A percentile compares a stretch with the other conserved stretches of the same genome.
Evolutionary conservation across 2,888 invertebrate genomes (phyloP).

Genomic region (Philaethria dido): DNA sequence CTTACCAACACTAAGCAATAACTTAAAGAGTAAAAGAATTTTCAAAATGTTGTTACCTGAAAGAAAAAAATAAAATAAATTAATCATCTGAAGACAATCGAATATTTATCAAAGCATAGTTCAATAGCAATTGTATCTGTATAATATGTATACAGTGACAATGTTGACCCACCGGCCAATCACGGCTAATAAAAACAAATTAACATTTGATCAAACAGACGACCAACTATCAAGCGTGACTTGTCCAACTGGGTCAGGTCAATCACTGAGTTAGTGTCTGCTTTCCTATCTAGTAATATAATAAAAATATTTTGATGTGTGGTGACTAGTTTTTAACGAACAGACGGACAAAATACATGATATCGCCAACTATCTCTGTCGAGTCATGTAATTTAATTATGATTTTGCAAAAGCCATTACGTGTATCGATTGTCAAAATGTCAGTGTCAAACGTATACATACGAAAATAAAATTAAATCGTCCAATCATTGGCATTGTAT

Average conservation of each 20-base stretch:
- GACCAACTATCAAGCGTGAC: slow-evolving; percentile 48
- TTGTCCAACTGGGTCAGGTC: slow-evolving; percentile 47
- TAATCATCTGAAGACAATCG: slow-evolving; percentile 20
- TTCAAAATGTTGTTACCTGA: slow-evolving; percentile 16
- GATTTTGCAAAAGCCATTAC: not conserved
- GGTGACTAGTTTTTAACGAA: not conserved
- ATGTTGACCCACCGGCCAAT: slow-evolving; percentile 73
- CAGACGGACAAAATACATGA: not conserved
- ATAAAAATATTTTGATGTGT: slow-evolving; percentile 17
- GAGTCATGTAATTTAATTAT: slow-evolving; percentile 24
- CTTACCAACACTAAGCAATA: not conserved
- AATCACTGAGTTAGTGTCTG: slow-evolving; percentile 39
- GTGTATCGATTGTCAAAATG: slow-evolving; percentile 15
- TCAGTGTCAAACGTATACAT: slow-evolving; percentile 23
- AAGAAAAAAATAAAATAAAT: slow-evolving; percentile 15
- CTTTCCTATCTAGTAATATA: slow-evolving; percentile 25
- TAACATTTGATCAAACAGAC: slow-evolving; percentile 66
- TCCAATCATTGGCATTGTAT: slow-evolving; percentile 20
- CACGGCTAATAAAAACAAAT: slow-evolving; percentile 77
- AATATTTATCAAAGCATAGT: slow-evolving; percentile 47
- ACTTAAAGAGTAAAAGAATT: not conserved
- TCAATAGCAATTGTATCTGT: slow-evolving; percentile 57
- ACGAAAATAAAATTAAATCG: slow-evolving; percentile 17
- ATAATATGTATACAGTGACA: slow-evolving; percentile 44
- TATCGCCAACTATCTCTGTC: not conserved